phyloP scores from a whole-genome alignment of 2,888 invertebrate genomes.

The Mycalesis mineus region DNA sequence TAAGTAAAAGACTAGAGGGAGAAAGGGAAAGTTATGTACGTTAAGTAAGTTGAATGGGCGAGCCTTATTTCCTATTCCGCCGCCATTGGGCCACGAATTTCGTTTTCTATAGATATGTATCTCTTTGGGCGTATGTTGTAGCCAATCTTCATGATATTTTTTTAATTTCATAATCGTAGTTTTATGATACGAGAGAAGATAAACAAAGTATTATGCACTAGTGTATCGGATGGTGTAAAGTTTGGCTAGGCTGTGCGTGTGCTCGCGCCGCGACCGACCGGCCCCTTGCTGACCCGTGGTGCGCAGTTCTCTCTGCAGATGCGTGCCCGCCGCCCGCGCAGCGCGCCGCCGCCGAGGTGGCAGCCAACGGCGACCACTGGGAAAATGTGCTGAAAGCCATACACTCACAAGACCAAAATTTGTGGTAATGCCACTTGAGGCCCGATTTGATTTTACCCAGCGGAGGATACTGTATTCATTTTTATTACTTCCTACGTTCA shows the following conservation, averaged over 20 bases:
- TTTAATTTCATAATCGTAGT: no score
- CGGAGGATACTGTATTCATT: conserved; percentile 69
- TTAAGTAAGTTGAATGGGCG: no score
- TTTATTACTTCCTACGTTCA: conserved; percentile 41
- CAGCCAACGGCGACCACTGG: conserved; percentile 81
- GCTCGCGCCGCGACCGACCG: conserved; percentile 34
- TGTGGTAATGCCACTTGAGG: conserved; percentile 75
- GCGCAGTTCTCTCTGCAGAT: conserved; percentile 79
- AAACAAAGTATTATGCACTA: no score
- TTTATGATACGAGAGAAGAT: no score
- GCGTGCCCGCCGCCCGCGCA: conserved; percentile 61
- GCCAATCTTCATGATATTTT: no score
- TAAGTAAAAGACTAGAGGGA: no score
- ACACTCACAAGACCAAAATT: conserved; percentile 73
- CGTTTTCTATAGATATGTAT: no score
- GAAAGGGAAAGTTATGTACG: no score
- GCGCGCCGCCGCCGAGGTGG: conserved; percentile 79
- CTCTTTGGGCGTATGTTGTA: no score
- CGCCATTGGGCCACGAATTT: no score
- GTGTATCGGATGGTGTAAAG: background rate
- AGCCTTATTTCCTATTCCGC: no score
- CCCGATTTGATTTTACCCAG: conserved; percentile 45
- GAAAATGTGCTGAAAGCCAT: conserved; percentile 81
- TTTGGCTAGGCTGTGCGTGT: background rate
- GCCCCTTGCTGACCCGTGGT: conserved; percentile 71